A percentile compares a stretch with the other conserved stretches of the same genome.
Conservation (phyloP, 2,797 vertebrate species). For the Eptatretus atami region DNA sequence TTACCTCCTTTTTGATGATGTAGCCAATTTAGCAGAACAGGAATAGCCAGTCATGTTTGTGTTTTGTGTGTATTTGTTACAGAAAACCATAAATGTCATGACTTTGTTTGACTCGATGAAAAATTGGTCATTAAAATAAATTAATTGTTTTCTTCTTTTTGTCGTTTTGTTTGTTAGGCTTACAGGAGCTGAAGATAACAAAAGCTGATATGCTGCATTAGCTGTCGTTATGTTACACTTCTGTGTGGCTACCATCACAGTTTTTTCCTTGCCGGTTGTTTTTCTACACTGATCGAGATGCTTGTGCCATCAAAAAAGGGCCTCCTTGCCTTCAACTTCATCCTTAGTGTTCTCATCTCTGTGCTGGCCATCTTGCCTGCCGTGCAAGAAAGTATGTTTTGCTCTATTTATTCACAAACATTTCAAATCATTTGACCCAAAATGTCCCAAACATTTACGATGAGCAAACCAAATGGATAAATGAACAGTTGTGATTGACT, state of each 20-base stretch:
- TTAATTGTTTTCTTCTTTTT: background rate
- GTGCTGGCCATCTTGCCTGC: constrained; percentile 48
- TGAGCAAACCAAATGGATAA: too few relatives aligned
- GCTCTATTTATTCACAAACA: background rate
- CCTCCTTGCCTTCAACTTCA: constrained; percentile 37
- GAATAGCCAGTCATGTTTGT: too few relatives aligned
- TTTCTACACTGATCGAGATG: constrained; percentile 47
- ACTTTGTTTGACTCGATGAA: too few relatives aligned
- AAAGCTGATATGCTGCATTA: constrained; percentile 44
- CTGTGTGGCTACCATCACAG: constrained; percentile 30
- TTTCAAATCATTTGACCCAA: too few relatives aligned
- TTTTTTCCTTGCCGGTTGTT: constrained; percentile 45
- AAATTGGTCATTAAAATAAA: too few relatives aligned
- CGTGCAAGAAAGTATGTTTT: constrained; percentile 41
- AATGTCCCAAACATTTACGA: too few relatives aligned
- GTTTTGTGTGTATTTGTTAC: too few relatives aligned
- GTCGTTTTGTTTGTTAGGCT: constrained; percentile 18
- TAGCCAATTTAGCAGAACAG: too few relatives aligned
- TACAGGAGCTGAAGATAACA: constrained; percentile 39
- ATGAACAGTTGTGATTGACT: too few relatives aligned
- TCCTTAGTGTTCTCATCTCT: constrained; percentile 44
- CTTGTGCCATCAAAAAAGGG: constrained; percentile 50
- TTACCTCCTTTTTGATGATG: too few relatives aligned
- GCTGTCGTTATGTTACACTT: constrained; percentile 35
- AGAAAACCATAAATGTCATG: too few relatives aligned